phyloP scores from a whole-genome alignment of 2,113 vertebrate species.

The Phocoena sinus region DNA sequence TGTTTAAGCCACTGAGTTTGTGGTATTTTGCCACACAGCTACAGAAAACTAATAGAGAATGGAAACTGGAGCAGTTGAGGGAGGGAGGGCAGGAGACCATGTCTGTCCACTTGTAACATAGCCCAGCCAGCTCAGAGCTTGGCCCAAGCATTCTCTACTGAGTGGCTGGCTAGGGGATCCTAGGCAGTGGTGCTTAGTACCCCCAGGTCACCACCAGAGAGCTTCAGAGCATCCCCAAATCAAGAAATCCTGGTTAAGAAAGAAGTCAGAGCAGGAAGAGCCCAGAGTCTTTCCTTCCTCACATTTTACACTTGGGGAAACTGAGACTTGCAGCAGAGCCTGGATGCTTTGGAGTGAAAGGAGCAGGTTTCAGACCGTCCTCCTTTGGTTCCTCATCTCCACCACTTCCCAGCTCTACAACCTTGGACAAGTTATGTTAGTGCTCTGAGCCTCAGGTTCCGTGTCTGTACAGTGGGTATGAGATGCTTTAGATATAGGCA shows the following conservation, averaged over 20 bases:
- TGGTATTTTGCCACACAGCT: not conserved
- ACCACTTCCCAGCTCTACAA: not conserved
- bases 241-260: not conserved
- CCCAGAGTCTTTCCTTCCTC: not conserved
- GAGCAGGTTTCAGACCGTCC: not conserved
- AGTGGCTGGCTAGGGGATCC: not conserved
- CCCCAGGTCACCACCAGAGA: not conserved
- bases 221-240: not conserved
- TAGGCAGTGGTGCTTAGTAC: not conserved
- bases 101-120: too few relatives aligned
- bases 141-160: not conserved
- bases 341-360: not conserved
- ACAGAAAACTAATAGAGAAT: not conserved
- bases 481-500: not conserved
- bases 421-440: not conserved
- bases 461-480: not conserved
- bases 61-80: not conserved
- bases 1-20: accelerated
- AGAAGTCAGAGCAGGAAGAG: not conserved
- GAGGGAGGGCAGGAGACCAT: accelerated
- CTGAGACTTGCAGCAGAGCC: not conserved
- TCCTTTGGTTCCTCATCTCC: not conserved
- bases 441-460: not conserved
- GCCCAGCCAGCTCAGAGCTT: not conserved
- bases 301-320: not conserved